A percentile compares a stretch with the other conserved stretches of the same genome.
Conservation (phyloP, 1,140 invertebrate genomes). For the Leptopilina clavipes region DNA sequence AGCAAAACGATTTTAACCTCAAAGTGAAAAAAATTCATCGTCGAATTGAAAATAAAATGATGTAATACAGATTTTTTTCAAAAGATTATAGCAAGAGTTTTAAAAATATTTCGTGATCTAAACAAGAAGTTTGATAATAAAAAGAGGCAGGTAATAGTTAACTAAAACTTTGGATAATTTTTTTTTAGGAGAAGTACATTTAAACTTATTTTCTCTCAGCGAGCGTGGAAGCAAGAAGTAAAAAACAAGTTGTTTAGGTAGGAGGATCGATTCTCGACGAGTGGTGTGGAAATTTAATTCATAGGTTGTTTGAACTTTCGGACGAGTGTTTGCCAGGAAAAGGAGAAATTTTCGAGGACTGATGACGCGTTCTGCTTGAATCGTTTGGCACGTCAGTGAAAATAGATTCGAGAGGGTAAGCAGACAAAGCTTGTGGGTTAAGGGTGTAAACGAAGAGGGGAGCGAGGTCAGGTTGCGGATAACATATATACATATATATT, state of each 20-base stretch:
- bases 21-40: no score
- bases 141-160: no score
- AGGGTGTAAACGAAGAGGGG: conserved; percentile 28
- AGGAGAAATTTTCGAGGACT: conserved; percentile 16
- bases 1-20: no score
- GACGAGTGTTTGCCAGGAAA: neutral
- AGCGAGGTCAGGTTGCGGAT: conserved; percentile 30
- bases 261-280: neutral
- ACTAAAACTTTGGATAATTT: no score
- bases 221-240: neutral
- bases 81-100: no score
- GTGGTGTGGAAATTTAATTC: conserved; percentile 44
- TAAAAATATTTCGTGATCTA: no score
- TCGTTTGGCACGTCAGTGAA: conserved; percentile 1
- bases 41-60: no score
- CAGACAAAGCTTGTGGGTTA: conserved; percentile 7
- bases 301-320: neutral
- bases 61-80: no score
- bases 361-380: neutral
- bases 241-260: neutral
- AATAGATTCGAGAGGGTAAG: conserved; percentile 15
- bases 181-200: neutral
- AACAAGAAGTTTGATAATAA: no score
- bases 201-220: neutral
- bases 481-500: neutral